Evolutionary conservation across 1,140 invertebrate genomes (phyloP), one percentile per base, ranked within the genome.

Genomic region (Lordiphosa mommai): DNA sequence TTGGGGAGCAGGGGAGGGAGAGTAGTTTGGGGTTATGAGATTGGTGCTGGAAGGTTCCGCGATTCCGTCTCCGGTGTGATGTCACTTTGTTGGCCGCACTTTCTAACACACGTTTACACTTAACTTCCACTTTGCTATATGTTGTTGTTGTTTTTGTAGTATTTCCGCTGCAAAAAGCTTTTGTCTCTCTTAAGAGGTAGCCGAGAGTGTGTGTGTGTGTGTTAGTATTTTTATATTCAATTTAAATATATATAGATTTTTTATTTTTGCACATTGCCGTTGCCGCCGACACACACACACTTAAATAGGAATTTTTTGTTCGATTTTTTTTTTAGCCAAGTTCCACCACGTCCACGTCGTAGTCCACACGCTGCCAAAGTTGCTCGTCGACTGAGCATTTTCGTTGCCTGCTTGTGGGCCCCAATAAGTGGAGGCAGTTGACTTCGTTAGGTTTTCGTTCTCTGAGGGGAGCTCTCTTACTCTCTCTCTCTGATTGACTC

Each of bases 241-340:
- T 76, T 82, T 72, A 82, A 84, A 82, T 82, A 80, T 80, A 80
- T 82, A 71, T 82, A 82, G 76, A 76, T 76, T 84, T 72, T 74
- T 84, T 76, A 82, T 84, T 84, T 82, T 84, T 84, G 76, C 76
- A 82, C 76, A 80, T 80, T 80, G 76, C 76, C 58, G 68, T 51
- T 46, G 63, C 43, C 40, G 30, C 29, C 34, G 40, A 63, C 44
- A 58, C 47, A 60, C 66, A 66, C 65, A 37, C 56, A 56, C 53
- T 48, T 33, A 60, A 37, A 68, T 12, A 61, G 16, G 57, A 36
- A 50, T 40, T 41, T 33, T 48, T 67, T 67, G 44, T 40, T 46
- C 48, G 10, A 27, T 43, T 43, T 43, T 23, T 37, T 37, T 37
- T 43, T 52, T 67, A 33, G 32, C 58, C 66, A 34, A 40, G 34